Evolutionary conservation across 2,888 invertebrate genomes (phyloP).

Genomic region (Lochmaea capreae): DNA sequence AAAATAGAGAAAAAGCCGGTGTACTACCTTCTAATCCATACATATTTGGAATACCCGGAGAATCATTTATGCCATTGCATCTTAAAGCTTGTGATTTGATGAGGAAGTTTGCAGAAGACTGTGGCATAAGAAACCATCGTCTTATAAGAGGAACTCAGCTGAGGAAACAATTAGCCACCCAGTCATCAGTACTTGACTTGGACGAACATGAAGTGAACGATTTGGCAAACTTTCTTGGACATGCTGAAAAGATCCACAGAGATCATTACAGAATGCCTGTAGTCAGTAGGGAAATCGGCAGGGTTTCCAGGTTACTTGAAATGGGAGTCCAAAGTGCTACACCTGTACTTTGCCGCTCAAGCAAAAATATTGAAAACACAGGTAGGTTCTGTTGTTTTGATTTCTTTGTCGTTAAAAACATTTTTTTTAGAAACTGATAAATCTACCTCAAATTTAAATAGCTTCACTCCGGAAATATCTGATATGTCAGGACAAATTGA

Average conservation of each 20-base stretch:
- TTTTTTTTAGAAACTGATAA: conserved; percentile 2
- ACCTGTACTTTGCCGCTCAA: not conserved
- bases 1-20: conserved; percentile 35
- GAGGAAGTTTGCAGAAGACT: conserved; percentile 46
- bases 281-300: not conserved
- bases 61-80: conserved; percentile 28
- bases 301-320: conserved; percentile 29
- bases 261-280: conserved; percentile 36
- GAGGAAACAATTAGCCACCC: conserved; percentile 52
- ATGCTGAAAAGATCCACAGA: conserved; percentile 40
- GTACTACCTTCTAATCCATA: conserved; percentile 34
- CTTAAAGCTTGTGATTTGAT: conserved; percentile 49
- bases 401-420: not conserved
- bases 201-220: conserved; percentile 33
- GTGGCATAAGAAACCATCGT: conserved; percentile 47
- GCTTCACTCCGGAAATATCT: not conserved
- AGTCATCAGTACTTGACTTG: conserved; percentile 37
- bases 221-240: conserved; percentile 40
- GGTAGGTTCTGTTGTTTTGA: not conserved
- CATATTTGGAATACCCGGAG: conserved; percentile 31
- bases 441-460: not conserved
- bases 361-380: conserved; percentile 1
- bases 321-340: conserved; percentile 13
- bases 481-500: not conserved
- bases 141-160: conserved; percentile 47